Evolutionary conservation across 2,113 vertebrate genomes (phyloP), one percentile per base, ranked within the genome.

Genomic region (Alligator mississippiensis): DNA sequence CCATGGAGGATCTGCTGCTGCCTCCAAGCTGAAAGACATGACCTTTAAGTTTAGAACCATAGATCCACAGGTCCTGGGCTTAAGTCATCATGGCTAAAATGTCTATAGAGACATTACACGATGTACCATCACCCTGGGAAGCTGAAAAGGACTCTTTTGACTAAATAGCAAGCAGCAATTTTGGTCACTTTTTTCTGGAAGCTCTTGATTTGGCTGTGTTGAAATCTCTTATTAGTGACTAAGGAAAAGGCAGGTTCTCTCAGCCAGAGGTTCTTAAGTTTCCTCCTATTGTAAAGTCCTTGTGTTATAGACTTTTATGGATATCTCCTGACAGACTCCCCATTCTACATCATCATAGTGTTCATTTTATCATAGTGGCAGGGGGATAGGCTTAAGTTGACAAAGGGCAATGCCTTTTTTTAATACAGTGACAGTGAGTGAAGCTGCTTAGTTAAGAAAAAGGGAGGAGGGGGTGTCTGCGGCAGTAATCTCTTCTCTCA

Each of bases 81-180:
- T 89, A 47, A 27, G 47, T 34, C 5, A 5, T 9, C 30, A 34
- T 78, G 0, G 0, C 3, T 4, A 47, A 47, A 63, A 54, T 90
- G 28, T 28, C 59, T 68, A n/a, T 59, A 68, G 28, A 90, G 57
- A 15, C 2, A 3, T 55, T 66, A 38, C 63, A 27, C 5, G 5
- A 68, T 17, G n/a, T 18, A 30, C n/a, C 2, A 30, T 30, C 60
- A 85, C 59, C 19, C 58, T 75, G 60, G 83, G 54, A 25, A 83
- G 87, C 15, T 54, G 62, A 55, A 10, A 5, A 72, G 34, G 57
- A 34, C 62, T 25, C 47, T 47, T 47, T 9, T 47, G 47, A 9
- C 47, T 47, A 47, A 47, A 47, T 9, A 47, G 47, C 47, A 47
- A 47, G 8, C 47, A 16, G 38, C 24, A 30, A 77, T 63, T 92